Percentiles rank a stretch among this genome's conserved stretches.
Evolutionary conservation across 2,888 invertebrate species (phyloP).

Genomic region (Agonopterix heracliana): DNA sequence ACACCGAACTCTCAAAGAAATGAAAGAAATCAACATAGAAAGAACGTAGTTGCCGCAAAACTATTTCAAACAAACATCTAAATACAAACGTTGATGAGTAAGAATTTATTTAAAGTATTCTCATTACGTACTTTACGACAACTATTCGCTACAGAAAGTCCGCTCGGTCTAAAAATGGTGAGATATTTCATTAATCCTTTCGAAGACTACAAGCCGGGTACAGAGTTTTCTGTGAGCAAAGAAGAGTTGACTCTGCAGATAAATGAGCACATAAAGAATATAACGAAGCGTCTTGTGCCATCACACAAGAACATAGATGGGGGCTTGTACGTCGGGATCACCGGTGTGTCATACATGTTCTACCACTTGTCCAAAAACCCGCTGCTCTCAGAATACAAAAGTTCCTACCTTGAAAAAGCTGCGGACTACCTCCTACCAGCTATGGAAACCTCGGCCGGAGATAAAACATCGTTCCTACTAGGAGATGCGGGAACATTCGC

Average conservation of each 20-base stretch:
- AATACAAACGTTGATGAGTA: conserved; percentile 22
- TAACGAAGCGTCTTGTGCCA: conserved; percentile 49
- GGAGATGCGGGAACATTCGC: conserved; percentile 88
- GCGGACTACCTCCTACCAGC: conserved; percentile 79
- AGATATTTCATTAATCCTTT: conserved; percentile 59
- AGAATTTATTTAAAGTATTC: conserved; percentile 15
- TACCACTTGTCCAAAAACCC: conserved; percentile 79
- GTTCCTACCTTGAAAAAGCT: conserved; percentile 74
- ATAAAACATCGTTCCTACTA: conserved; percentile 83
- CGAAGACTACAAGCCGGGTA: conserved; percentile 40
- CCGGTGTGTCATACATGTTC: conserved; percentile 86
- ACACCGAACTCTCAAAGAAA: too few species aligned
- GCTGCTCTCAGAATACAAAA: conserved; percentile 54
- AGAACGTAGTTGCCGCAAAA: too few species aligned
- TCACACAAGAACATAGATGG: conserved; percentile 65
- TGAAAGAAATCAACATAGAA: too few species aligned
- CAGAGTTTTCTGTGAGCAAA: conserved; percentile 26
- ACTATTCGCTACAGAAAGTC: neutral
- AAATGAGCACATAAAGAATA: conserved; percentile 43
- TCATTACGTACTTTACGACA: conserved; percentile 1
- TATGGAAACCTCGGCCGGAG: conserved; percentile 72
- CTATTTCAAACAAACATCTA: too few species aligned
- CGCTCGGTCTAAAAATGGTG: conserved; percentile 47
- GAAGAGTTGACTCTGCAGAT: conserved; percentile 39
- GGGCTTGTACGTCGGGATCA: conserved; percentile 81